Percentiles rank a stretch among this genome's conserved stretches.
These are phyloP conservation scores for Limonius californicus DNA, from an alignment of 1,140 invertebrate species.

Conservation along the genomic window DNA sequence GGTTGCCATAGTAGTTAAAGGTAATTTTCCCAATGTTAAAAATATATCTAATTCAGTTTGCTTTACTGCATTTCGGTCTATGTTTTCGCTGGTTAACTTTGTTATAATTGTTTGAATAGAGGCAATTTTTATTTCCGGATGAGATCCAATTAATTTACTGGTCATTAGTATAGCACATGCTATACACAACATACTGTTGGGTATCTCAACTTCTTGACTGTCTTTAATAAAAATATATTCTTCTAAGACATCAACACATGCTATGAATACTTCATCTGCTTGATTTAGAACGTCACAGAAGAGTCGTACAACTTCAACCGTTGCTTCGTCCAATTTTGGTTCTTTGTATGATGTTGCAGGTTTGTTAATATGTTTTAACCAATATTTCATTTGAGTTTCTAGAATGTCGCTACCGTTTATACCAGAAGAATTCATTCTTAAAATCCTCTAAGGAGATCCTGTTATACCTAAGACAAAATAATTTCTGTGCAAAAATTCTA, in stretches of 20 bases:
- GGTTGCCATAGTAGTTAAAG: slow-evolving; percentile 32
- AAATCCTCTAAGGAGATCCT: too few relatives aligned
- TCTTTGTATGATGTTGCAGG: not conserved
- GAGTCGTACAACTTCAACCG: not conserved
- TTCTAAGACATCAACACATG: not conserved
- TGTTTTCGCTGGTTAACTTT: not conserved
- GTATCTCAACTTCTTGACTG: not conserved
- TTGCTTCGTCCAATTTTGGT: not conserved
- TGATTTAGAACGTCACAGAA: not conserved
- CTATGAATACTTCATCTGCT: not conserved
- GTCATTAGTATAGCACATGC: not conserved
- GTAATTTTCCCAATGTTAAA: slow-evolving; percentile 30
- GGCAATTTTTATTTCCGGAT: not conserved
- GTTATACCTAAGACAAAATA: too few relatives aligned
- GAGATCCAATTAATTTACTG: not conserved
- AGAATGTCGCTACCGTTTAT: not conserved
- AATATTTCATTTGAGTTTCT: not conserved
- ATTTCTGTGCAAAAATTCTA: too few relatives aligned
- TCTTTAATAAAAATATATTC: not conserved
- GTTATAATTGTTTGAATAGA: not conserved
- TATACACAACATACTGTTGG: not conserved
- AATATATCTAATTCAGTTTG: slow-evolving; percentile 33
- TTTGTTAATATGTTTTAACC: not conserved
- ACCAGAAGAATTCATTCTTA: too few relatives aligned
- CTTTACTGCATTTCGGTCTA: not conserved